A percentile compares a stretch with the other conserved stretches of the same genome.
These are phyloP conservation scores for Bicyclus anynana DNA, from an alignment of 1,140 invertebrate genomes.

Conservation along the genomic window DNA sequence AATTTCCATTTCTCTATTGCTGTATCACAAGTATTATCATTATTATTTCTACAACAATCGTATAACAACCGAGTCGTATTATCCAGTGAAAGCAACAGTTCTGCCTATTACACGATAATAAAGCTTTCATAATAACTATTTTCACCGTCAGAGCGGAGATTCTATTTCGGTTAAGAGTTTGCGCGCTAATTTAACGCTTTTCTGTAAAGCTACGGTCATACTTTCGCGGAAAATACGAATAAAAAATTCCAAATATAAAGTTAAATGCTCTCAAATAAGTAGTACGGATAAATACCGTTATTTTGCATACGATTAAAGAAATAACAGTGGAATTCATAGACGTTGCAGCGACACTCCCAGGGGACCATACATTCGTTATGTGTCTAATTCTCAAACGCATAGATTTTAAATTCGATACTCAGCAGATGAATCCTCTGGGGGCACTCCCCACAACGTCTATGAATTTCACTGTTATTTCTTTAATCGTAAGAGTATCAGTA, in stretches of 20 bases:
- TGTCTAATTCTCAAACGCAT: no score
- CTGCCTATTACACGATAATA: background rate
- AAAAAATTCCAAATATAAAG: background rate
- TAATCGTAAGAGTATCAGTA: no score
- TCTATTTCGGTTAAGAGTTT: slow-evolving; percentile 2
- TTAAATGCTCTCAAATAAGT: no score
- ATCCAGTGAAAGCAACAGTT: background rate
- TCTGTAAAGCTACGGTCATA: background rate
- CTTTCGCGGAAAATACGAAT: background rate
- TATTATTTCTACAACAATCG: background rate
- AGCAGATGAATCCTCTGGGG: no score
- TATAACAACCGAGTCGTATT: background rate
- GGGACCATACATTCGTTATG: no score
- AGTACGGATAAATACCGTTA: no score
- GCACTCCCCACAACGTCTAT: no score
- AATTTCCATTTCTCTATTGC: background rate
- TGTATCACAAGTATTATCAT: background rate
- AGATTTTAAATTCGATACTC: no score
- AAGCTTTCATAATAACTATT: slow-evolving; percentile 7
- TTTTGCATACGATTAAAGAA: no score
- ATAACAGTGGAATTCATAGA: no score
- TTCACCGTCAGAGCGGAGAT: background rate
- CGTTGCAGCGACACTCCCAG: no score
- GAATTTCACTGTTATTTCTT: no score
- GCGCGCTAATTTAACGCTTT: background rate